Evolutionary conservation across 1,140 invertebrate species (phyloP), one percentile per base, ranked within the genome.

Genomic region (Agraylea sexmaculata): DNA sequence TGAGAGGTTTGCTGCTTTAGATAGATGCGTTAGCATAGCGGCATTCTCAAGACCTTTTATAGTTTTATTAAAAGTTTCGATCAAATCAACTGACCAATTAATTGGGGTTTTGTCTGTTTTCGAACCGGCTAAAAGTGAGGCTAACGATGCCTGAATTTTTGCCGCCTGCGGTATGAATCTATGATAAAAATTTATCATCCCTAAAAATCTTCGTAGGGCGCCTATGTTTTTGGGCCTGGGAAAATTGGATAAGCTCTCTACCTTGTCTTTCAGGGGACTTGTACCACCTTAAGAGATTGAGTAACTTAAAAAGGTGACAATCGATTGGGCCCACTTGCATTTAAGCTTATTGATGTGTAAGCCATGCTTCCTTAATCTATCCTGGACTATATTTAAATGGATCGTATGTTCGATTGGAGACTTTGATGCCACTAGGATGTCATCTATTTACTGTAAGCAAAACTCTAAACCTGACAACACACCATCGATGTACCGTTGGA

Each of bases 401-500:
- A 34, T 0, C 0, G 35, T 3, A 41, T 64, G 60, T 42, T 60
- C 43, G 8, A 53, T 42, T 15, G 42, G 35, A 10, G 13, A 36
- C 17, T 42, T 29, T n/a, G 54, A 58, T 25, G 52, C 60, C 2
- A 71, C 46, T 3, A 73, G 49, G 11, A 75, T 58, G 40, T 73
- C 72, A 45, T 73, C 70, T 1, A 74, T 28, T 45, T 70, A 75
- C 0, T 56, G 50, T 30, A 57, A 50, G 31, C 19, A 41, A 37
- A 60, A 68, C 21, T 53, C 48, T 6, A 59, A 45, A 8, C 51
- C 62, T 28, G 47, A 4, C 2, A 69, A 48, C 1, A 69, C 52
- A n/a, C 55, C 21, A 46, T 68, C 53, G 39, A 73, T 70, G 16
- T 64, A 58, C 10, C 69, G 40, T 49, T 71, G 63, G 45, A 72